phyloP scores from a whole-genome alignment of 2,797 vertebrate genomes.

The Pseudochirops cupreus region DNA sequence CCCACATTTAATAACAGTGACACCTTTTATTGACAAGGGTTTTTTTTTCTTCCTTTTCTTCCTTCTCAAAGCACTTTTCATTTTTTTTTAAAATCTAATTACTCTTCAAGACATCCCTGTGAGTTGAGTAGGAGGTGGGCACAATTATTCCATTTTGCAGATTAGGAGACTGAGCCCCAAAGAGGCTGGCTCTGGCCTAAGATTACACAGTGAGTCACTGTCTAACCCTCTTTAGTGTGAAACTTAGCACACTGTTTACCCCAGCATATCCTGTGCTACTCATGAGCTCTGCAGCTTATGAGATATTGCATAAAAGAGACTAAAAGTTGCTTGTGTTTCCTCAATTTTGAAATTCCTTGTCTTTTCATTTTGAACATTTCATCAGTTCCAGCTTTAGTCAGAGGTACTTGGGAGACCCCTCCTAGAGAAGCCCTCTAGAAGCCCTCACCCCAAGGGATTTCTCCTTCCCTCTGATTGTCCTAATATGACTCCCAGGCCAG shows the following conservation, averaged over 20 bases:
- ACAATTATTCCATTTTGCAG: conserved; percentile 25
- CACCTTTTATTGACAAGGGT: conserved; percentile 60
- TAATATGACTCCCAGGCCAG: neutral
- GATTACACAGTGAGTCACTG: neutral
- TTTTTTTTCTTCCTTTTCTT: neutral
- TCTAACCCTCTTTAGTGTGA: neutral
- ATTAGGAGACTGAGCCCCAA: neutral
- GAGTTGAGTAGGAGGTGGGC: neutral
- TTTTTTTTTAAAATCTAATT: neutral
- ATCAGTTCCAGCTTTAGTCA: conserved; percentile 67
- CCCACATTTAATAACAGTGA: conserved; percentile 65
- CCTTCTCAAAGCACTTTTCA: conserved; percentile 31
- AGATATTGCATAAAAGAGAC: conserved; percentile 66
- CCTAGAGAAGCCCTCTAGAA: neutral
- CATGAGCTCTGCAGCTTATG: conserved; percentile 15
- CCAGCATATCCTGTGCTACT: conserved; percentile 40
- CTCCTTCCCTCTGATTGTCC: conserved; percentile 14
- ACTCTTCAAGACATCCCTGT: conserved; percentile 26
- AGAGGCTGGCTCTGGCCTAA: conserved; percentile 1
- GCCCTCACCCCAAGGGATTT: neutral
- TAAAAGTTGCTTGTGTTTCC: conserved; percentile 47
- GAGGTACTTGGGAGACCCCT: conserved; percentile 45
- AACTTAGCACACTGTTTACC: neutral
- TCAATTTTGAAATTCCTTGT: conserved; percentile 65
- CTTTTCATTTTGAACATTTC: conserved; percentile 55